A percentile compares a stretch with the other conserved stretches of the same genome.
Evolutionary conservation across 2,888 invertebrate genomes (phyloP).

Genomic region (Tiliacea aurago): DNA sequence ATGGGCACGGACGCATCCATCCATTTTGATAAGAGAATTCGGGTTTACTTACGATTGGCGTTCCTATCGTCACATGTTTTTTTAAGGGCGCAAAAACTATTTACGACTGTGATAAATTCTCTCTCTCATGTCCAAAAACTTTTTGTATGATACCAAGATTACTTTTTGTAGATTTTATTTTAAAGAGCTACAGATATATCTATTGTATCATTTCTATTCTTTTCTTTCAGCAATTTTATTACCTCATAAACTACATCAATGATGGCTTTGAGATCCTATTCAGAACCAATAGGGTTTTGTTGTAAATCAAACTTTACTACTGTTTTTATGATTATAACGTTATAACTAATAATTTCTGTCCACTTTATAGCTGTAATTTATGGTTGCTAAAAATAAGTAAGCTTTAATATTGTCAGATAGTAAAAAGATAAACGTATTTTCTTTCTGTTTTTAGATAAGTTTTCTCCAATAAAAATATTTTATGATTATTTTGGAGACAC

Average conservation of each 20-base stretch:
- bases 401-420: not conserved
- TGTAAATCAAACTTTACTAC: constrained; percentile 58
- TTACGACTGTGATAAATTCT: constrained; percentile 24
- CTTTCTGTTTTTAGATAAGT: too few species aligned
- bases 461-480: not conserved
- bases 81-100: constrained; percentile 34
- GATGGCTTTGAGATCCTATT: constrained; percentile 23
- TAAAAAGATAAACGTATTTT: constrained; percentile 16
- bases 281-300: constrained; percentile 41
- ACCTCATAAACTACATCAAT: constrained; percentile 50
- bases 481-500: not conserved
- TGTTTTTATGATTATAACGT: constrained; percentile 49
- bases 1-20: constrained; percentile 57
- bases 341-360: constrained; percentile 39
- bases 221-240: constrained; percentile 42
- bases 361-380: constrained; percentile 46
- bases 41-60: constrained; percentile 40
- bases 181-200: constrained; percentile 8
- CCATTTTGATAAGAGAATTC: constrained; percentile 60
- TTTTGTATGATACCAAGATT: constrained; percentile 7
- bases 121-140: not conserved
- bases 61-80: constrained; percentile 28
- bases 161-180: constrained; percentile 28
- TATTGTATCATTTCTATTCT: constrained; percentile 38
- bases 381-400: constrained; percentile 31